Base-by-base conservation (phyloP, 2,113 vertebrate genomes). In the Rafetus swinhoei region DNA sequence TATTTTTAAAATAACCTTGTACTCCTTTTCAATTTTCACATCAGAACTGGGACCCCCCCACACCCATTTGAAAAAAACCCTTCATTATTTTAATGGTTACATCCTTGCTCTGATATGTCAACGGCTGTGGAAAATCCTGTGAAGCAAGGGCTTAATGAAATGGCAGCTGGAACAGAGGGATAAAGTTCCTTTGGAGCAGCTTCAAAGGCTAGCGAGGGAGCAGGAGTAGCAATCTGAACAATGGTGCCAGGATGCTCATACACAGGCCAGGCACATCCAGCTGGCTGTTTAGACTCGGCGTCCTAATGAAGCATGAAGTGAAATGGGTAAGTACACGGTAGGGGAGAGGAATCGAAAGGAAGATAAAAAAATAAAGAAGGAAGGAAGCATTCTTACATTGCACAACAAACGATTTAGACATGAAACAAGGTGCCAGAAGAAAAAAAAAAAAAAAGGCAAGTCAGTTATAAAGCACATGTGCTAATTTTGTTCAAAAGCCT, bases 181-280 rank as follows among this genome's bases (percentile, higher is more conserved):
- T 97, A 98, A 98, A 98, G 97, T 98, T 98, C 96, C 96, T 97
- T 97, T 98, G 97, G 97, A 98, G 91, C 62, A 57, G 96, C 97
- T 98, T 98, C 97, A 98, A 98, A 98, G 96, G 79, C 84, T 94
- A 95, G 82, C 14, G 1, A 91, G 88, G 90, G 29, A 93, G 74
- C 93, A 53, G 62, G 22, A 45, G 95, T 92, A 94, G 88, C 0
- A 3, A 93, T 39, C 2, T 89, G 97, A 97, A 97, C 96, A 97
- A 97, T 97, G 96, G 95, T 87, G 77, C 27, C 53, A 45, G 76
- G 62, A 95, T 93, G 94, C 94, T 97, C 82, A 81, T 90, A 97
- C 95, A 97, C 93, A 97, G 95, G 91, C 93, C 86, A 92, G 79
- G 87, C 93, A 82, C 27, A 95, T 97, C 97, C 97, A 98, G 97